Base-by-base conservation (phyloP, 2,888 invertebrate species). In the Drosophila kokeensis region DNA sequence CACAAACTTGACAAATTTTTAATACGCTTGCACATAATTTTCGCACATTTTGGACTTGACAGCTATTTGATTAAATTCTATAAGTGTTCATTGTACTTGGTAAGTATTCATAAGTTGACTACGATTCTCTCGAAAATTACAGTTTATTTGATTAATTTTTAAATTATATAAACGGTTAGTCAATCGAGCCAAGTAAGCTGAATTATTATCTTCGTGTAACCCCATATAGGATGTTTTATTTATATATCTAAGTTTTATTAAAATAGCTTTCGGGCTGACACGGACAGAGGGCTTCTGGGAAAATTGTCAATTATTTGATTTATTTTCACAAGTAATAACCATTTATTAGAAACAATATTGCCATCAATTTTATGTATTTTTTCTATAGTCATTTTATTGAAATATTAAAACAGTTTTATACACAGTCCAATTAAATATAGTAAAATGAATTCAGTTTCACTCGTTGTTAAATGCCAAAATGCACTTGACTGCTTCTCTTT, bases 361-460 rank as follows among this genome's bases (percentile, higher is more conserved):
- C 49, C 6, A 36, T 36, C 11, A 18, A 27, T 54, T 11, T 18
- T 27, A 11, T 34, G 21, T 54, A 40, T 29, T 38, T 57, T 64
- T 10, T 18, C 11, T n/a, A 1, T 29, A 30, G 18, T 11, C 8
- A 32, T 42, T 40, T 57, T 24, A 18, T 50, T 5, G 24, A 60
- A 48, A 50, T 40, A 32, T 40, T 8, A n/a, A 27, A 29, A 32
- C 1, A 54, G 21, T 53, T 32, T 48, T 34, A 49, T 18, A 36
- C n/a, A 54, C 34, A 50, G 30, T 61, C 52, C 7, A 73, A 71
- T 76, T 68, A 38, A 77, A 73, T 69, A 83, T 87, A 83, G 72
- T 64, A 52, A 83, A 81, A 83, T 77, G 74, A 73, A 81, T 81
- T 74, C 76, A 73, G 67, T 87, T 89, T 83, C 78, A 89, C 80